These are phyloP conservation scores for Echinarachnius parma DNA, from an alignment of 53 echinoderm and acorn worm genomes.

Conservation along the genomic window DNA sequence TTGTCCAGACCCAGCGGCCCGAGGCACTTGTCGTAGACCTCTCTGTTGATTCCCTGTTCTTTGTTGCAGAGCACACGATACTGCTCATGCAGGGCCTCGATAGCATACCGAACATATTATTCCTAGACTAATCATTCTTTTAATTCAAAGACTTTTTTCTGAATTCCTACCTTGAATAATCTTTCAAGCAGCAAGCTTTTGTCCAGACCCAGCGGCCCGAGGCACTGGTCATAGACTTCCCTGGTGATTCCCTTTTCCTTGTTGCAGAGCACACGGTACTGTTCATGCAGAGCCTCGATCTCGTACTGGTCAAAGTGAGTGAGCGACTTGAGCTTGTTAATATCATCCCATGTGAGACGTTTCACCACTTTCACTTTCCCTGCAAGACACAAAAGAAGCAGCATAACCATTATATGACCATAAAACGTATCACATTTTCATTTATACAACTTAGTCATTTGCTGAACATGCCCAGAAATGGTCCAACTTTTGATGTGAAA, in stretches of 20 bases:
- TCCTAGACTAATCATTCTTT: too few species aligned
- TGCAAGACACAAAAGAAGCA: slow-evolving; percentile 11
- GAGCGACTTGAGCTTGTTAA: slow-evolving; percentile 57
- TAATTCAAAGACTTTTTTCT: too few species aligned
- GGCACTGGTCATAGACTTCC: slow-evolving; percentile 83
- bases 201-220: slow-evolving; percentile 89
- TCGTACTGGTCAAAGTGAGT: slow-evolving; percentile 89
- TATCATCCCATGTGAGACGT: slow-evolving; percentile 73
- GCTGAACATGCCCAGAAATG: too few species aligned
- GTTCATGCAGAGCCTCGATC: slow-evolving; percentile 76
- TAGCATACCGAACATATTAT: slow-evolving; percentile 82
- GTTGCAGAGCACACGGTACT: slow-evolving; percentile 77
- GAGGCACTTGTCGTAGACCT: slow-evolving; percentile 77
- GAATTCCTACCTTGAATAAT: slow-evolving; percentile 86
- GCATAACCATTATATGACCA: too few species aligned
- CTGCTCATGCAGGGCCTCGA: slow-evolving; percentile 80
- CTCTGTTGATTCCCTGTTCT: slow-evolving; percentile 68
- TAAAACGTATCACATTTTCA: too few species aligned
- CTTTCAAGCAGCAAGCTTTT: slow-evolving; percentile 89
- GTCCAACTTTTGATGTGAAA: too few species aligned
- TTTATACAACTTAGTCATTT: too few species aligned
- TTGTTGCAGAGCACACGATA: slow-evolving; percentile 70
- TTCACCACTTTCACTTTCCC: slow-evolving; percentile 66
- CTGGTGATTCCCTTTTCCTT: slow-evolving; percentile 78
- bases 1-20: slow-evolving; percentile 86